These are phyloP conservation scores for Ictidomys tridecemlineatus DNA, from an alignment of 2,113 vertebrate species.

Conservation along the genomic window DNA sequence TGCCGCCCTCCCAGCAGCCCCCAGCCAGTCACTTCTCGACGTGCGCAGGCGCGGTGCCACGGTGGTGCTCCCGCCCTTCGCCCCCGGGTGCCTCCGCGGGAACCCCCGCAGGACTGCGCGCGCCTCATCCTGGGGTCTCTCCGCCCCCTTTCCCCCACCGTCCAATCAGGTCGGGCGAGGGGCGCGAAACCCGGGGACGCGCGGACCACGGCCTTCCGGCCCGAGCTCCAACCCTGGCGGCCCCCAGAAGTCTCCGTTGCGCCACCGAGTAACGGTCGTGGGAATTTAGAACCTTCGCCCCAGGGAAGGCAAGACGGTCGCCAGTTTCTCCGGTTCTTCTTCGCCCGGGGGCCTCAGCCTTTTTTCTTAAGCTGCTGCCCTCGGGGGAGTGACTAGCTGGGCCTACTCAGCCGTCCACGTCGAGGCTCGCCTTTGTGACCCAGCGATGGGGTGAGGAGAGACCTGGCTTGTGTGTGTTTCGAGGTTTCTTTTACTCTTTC, in stretches of 20 bases:
- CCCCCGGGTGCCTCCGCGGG: slow-evolving; percentile 41
- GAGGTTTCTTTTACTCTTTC: too few species aligned
- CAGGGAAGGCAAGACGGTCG: neutral
- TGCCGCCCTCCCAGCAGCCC: slow-evolving; percentile 53
- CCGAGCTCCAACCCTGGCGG: fast-evolving
- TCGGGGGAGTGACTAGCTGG: neutral
- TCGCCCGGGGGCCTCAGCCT: neutral
- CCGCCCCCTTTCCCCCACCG: slow-evolving; percentile 22
- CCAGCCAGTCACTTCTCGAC: neutral
- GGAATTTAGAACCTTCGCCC: neutral
- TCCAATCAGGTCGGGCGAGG: slow-evolving; percentile 63
- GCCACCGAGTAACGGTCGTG: slow-evolving; percentile 17
- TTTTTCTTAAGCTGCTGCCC: neutral
- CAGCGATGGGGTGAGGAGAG: neutral
- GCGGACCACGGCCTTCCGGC: fast-evolving
- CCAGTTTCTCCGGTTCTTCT: neutral
- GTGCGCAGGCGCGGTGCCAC: slow-evolving; percentile 69
- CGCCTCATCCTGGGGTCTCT: neutral
- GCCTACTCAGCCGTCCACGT: neutral
- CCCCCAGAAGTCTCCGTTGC: fast-evolving
- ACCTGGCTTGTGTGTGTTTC: neutral
- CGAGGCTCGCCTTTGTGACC: neutral
- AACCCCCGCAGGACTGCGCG: neutral
- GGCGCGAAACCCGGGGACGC: neutral
- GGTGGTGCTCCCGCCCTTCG: neutral